Evolutionary conservation across 2,888 invertebrate genomes (phyloP).

Genomic region (Panopea generosa): DNA sequence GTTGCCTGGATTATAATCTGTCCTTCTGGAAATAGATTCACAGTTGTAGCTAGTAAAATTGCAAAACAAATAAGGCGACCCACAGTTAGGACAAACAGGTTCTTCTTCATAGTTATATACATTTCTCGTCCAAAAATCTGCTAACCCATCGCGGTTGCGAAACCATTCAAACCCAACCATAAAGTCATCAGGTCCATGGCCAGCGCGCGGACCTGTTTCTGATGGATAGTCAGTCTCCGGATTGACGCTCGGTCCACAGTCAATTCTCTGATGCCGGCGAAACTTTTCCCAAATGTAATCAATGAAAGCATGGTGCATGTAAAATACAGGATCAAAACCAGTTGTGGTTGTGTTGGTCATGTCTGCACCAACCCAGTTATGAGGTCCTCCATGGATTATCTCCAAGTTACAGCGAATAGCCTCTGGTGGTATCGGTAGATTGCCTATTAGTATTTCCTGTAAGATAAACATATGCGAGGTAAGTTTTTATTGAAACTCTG

Average conservation of each 20-base stretch:
- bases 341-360: conserved; percentile 66
- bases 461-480: no score
- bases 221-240: conserved; percentile 31
- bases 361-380: conserved; percentile 51
- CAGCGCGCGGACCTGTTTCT: background rate
- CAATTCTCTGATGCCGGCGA: conserved; percentile 11
- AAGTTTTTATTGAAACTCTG: no score
- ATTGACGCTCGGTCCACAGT: conserved; percentile 27
- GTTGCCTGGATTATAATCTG: conserved; percentile 13
- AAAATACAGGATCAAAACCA: conserved; percentile 72
- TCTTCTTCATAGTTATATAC: conserved; percentile 42
- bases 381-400: conserved; percentile 24
- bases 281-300: conserved; percentile 64
- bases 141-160: conserved; percentile 35
- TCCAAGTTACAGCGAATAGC: no score
- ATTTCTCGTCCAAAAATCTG: conserved; percentile 22
- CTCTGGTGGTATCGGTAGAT: no score
- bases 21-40: conserved; percentile 23
- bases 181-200: conserved; percentile 33
- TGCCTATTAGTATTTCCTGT: no score
- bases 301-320: conserved; percentile 70
- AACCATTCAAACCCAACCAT: conserved; percentile 47
- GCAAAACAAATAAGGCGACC: conserved; percentile 41
- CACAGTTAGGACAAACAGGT: conserved; percentile 48
- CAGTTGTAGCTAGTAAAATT: conserved; percentile 31